These are phyloP conservation scores for Istiophorus platypterus DNA, from an alignment of 2,113 vertebrate species.

Conservation along the genomic window DNA sequence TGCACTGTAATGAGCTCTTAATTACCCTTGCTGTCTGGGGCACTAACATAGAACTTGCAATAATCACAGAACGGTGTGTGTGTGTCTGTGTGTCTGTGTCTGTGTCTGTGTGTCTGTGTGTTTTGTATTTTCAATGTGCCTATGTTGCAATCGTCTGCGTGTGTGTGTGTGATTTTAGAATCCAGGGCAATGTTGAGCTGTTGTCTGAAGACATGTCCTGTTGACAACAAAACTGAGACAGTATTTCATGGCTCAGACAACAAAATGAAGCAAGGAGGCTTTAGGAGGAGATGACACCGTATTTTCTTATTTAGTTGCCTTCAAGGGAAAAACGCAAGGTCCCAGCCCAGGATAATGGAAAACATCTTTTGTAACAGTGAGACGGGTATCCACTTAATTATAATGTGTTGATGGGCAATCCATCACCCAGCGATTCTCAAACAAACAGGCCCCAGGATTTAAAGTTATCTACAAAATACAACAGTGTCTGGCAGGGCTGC, in stretches of 20 bases:
- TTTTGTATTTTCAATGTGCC: slow-evolving; percentile 60
- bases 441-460: slow-evolving; percentile 77
- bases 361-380: slow-evolving; percentile 78
- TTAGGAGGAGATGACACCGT: slow-evolving; percentile 68
- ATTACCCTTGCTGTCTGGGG: slow-evolving; percentile 84
- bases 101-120: slow-evolving; percentile 27
- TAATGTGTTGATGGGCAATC: slow-evolving; percentile 72
- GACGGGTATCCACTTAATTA: slow-evolving; percentile 79
- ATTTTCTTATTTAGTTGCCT: slow-evolving; percentile 57
- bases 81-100: slow-evolving; percentile 44
- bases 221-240: slow-evolving; percentile 73
- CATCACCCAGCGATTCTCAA: slow-evolving; percentile 69
- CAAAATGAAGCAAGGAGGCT: slow-evolving; percentile 76
- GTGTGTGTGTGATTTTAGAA: slow-evolving; percentile 55
- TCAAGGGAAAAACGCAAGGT: slow-evolving; percentile 41
- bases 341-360: slow-evolving; percentile 57
- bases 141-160: slow-evolving; percentile 58
- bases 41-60: slow-evolving; percentile 71
- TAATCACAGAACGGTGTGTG: slow-evolving; percentile 61
- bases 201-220: slow-evolving; percentile 70
- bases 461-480: slow-evolving; percentile 72
- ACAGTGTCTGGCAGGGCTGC: slow-evolving; percentile 64
- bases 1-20: slow-evolving; percentile 84
- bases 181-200: slow-evolving; percentile 54
- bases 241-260: slow-evolving; percentile 73